These are phyloP conservation scores for Neoascia interrupta DNA, from an alignment of 2,888 invertebrate genomes.

Conservation along the genomic window DNA sequence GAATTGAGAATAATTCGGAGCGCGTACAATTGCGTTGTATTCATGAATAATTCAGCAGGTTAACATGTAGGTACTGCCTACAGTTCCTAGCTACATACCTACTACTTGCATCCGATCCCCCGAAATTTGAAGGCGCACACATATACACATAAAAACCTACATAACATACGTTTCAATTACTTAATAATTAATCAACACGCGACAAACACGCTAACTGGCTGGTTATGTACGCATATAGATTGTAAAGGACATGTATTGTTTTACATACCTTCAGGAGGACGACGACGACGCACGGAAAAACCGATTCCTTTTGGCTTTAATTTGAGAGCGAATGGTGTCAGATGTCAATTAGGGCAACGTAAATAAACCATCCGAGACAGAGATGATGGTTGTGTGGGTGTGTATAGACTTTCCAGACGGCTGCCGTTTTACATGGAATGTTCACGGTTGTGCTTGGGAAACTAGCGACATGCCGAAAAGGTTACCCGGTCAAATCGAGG, in stretches of 20 bases:
- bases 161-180: constrained; percentile 34
- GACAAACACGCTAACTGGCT: constrained; percentile 21
- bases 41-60: constrained; percentile 27
- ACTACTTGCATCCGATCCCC: too few species aligned
- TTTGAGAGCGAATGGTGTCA: constrained; percentile 32
- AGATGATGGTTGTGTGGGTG: background rate
- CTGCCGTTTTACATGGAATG: background rate
- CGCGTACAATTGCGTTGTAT: constrained; percentile 16
- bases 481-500: constrained; percentile 14
- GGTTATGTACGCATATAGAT: too few species aligned
- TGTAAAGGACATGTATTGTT: too few species aligned
- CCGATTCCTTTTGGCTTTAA: constrained; percentile 12
- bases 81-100: background rate
- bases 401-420: background rate
- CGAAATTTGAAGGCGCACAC: too few species aligned
- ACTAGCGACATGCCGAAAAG: background rate
- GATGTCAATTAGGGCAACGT: constrained; percentile 42
- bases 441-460: background rate
- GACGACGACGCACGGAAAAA: too few species aligned
- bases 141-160: too few species aligned
- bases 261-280: too few species aligned
- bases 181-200: constrained; percentile 46
- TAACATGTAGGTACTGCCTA: background rate
- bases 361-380: constrained; percentile 17
- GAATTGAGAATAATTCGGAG: constrained; percentile 8